Evolutionary conservation across 2,113 vertebrate genomes (phyloP).

Genomic region (Megalops atlanticus): DNA sequence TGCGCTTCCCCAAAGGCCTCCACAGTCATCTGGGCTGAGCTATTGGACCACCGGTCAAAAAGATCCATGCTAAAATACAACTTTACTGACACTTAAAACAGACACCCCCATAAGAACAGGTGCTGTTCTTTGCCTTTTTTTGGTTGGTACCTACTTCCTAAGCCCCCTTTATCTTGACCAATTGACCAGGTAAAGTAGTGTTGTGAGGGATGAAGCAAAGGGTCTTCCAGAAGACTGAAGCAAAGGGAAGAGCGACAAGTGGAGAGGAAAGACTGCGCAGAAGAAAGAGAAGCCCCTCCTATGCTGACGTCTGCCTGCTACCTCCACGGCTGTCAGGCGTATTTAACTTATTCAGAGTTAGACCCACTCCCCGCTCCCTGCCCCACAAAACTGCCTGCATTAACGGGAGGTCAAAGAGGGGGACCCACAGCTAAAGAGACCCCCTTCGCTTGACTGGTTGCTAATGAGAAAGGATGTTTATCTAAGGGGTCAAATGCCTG

Average conservation of each 20-base stretch:
- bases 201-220: background rate
- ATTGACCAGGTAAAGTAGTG: background rate
- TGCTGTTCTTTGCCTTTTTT: background rate
- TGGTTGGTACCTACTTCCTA: background rate
- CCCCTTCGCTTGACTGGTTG: conserved; percentile 85
- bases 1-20: background rate
- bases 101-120: background rate
- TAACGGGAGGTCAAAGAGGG: conserved; percentile 75
- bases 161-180: background rate
- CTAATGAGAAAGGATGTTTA: conserved; percentile 93
- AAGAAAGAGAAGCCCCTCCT: background rate
- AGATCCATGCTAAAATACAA: background rate
- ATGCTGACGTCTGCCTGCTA: background rate
- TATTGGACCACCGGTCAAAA: background rate
- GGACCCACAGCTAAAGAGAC: conserved; percentile 77
- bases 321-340: conserved; percentile 5
- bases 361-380: background rate
- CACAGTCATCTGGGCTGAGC: background rate
- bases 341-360: conserved; percentile 23
- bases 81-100: background rate
- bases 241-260: background rate
- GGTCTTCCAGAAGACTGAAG: too few relatives aligned
- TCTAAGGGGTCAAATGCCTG: conserved; percentile 92
- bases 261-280: background rate
- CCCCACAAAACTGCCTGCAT: conserved; percentile 70